Percentiles rank a stretch among this genome's conserved stretches.
phyloP scores from a whole-genome alignment of 35 echinoderm and acorn worm species.

The Heliocidaris tuberculata region DNA sequence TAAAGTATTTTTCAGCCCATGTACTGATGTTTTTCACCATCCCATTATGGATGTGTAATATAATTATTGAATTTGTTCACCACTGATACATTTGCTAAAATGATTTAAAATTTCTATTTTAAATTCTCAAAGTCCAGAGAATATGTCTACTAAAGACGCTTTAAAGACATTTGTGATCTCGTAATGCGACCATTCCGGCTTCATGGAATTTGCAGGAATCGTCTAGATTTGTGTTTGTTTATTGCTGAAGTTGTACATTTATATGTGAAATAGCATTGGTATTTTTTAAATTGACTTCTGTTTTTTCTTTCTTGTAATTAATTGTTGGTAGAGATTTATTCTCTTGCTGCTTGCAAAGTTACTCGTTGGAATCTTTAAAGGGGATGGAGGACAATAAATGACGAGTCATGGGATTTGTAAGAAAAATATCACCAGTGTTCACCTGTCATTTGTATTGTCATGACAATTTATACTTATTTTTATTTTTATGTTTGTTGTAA shows the following conservation, averaged over 20 bases:
- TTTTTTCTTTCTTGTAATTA: background rate
- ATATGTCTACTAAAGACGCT: background rate
- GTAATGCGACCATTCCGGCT: too few relatives aligned
- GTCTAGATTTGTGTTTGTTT: background rate
- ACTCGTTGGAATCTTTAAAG: background rate
- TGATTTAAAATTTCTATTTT: background rate
- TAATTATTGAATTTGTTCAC: background rate
- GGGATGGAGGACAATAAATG: background rate
- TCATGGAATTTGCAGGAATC: background rate
- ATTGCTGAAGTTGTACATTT: constrained; percentile 2
- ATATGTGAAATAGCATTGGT: constrained; percentile 11
- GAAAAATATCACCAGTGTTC: background rate
- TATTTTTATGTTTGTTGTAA: too few relatives aligned
- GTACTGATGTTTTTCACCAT: background rate
- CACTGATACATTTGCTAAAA: background rate
- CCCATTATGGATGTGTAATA: background rate
- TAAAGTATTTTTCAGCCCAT: background rate
- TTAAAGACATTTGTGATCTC: background rate
- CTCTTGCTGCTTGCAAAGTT: background rate
- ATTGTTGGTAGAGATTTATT: background rate
- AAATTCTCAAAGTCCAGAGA: background rate
- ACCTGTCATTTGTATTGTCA: background rate
- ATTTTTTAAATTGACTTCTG: background rate
- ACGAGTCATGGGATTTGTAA: background rate
- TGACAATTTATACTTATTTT: too few relatives aligned